Evolutionary conservation across 2,113 vertebrate species (phyloP).

Genomic region (Scytalopus superciliaris): DNA sequence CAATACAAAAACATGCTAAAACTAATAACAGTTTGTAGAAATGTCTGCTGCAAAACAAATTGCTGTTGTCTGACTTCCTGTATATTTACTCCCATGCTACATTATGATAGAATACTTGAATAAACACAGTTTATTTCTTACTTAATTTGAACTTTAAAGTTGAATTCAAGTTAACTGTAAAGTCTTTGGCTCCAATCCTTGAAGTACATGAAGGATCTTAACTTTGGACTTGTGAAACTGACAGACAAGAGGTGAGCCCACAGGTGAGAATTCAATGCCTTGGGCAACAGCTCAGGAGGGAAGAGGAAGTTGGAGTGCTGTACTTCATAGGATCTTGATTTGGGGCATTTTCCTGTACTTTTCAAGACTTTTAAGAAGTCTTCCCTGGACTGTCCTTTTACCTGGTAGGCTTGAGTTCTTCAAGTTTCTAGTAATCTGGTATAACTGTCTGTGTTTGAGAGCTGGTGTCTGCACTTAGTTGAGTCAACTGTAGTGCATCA

Average conservation of each 20-base stretch:
- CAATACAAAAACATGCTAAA: conserved; percentile 14
- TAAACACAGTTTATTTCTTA: neutral
- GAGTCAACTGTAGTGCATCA: neutral
- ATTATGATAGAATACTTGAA: neutral
- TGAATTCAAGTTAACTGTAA: neutral
- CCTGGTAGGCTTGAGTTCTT: neutral
- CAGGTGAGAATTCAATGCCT: neutral
- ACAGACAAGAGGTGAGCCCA: neutral
- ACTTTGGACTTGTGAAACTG: neutral
- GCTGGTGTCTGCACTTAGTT: neutral
- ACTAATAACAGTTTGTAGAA: neutral
- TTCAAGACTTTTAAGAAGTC: neutral
- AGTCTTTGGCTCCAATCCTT: neutral
- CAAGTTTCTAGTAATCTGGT: neutral
- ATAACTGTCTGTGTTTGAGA: neutral
- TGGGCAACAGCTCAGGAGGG: neutral
- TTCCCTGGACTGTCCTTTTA: neutral
- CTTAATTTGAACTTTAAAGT: neutral
- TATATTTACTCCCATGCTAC: neutral
- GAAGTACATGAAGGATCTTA: neutral
- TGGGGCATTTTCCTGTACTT: neutral
- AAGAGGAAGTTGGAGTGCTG: neutral
- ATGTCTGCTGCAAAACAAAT: conserved; percentile 36
- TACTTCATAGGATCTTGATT: neutral
- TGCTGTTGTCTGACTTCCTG: conserved; percentile 39